Conservation (phyloP, 1,140 invertebrate species). For the Zaprionus taronus region DNA sequence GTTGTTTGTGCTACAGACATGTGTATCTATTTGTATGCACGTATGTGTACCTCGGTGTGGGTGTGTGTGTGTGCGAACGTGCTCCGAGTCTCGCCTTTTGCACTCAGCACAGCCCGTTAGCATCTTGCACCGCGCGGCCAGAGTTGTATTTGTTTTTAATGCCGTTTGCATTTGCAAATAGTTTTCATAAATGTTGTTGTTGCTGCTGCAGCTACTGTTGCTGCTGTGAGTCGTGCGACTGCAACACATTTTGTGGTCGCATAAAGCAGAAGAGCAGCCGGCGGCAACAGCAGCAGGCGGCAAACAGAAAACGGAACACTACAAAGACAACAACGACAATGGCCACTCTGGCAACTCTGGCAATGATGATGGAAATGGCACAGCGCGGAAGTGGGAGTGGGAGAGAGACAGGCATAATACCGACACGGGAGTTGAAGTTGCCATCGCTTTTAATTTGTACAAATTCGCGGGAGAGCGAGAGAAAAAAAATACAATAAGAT, state of each 20-base stretch:
- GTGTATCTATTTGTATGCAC: conserved; percentile 15
- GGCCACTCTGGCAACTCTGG: conserved; percentile 20
- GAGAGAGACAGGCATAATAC: conserved; percentile 7
- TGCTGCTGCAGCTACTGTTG: conserved; percentile 9
- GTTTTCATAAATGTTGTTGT: conserved; percentile 64
- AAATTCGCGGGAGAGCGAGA: conserved; percentile 24
- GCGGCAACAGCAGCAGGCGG: conserved; percentile 1
- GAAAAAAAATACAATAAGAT: conserved; percentile 38
- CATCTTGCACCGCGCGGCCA: conserved; percentile 48
- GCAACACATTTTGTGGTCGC: conserved; percentile 42
- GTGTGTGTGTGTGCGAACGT: conserved; percentile 25
- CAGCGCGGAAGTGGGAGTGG: neutral
- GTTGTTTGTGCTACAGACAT: conserved; percentile 22
- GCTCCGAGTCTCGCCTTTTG: conserved; percentile 26
- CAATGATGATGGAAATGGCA: conserved; percentile 40
- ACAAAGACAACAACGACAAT: conserved; percentile 28
- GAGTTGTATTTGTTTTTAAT: conserved; percentile 69
- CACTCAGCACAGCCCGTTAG: conserved; percentile 31
- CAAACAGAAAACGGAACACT: conserved; percentile 1
- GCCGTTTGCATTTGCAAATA: conserved; percentile 64
- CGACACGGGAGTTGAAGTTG: conserved; percentile 18
- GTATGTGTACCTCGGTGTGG: conserved; percentile 6
- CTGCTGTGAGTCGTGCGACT: conserved; percentile 29
- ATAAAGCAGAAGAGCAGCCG: conserved; percentile 29
- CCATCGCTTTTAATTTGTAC: conserved; percentile 67